Evolutionary conservation across 2,888 invertebrate species (phyloP), one percentile per base, ranked within the genome.

Genomic region (Synergus japonicus): DNA sequence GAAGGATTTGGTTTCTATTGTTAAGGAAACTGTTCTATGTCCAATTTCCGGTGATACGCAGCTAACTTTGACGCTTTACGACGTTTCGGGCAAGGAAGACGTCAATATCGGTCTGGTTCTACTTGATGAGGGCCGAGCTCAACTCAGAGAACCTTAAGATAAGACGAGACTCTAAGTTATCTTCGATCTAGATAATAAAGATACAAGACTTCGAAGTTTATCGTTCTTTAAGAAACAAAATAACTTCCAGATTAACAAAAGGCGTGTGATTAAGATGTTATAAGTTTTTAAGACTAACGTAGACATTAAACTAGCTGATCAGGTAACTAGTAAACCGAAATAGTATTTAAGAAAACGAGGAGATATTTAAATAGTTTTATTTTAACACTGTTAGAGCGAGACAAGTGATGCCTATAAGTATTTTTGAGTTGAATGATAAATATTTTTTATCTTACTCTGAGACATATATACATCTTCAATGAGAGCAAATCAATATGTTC

Each of bases 71-170:
- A 94, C 94, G 86, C 93, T 97, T 60, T 95, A 96, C 78, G 96
- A 97, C 88, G 96, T 96, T 0, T 94, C 95, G 49, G 94, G 95
- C 0, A 93, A 94, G 8, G 93, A 94, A 60, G 96, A 97, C 88
- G 22, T 60, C 12, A 22, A 22, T 5, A 22, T 60, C 4, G 60
- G 22, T 4, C 10, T 29, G 5, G 60, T 60, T 22, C 60, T 60
- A 1, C 10, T 60, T 12, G 12, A 29, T 22, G 60, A 60, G 22
- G 60, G 60, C 22, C 60, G 60, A 18, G 60, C 60, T 29, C 10
- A 60, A 60, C 4, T 37, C 5, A 5, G 37, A 37, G 37, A 4
- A 37, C 37, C 37, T 37, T 37, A 37, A 37, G 37, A 37, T 37
- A 37, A 37, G 37, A 37, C 15, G n/a, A 54, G 54, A n/a, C n/a